phyloP scores from a whole-genome alignment of 35 echinoderm and acorn worm species.

The Hemicentrotus pulcherrimus region DNA sequence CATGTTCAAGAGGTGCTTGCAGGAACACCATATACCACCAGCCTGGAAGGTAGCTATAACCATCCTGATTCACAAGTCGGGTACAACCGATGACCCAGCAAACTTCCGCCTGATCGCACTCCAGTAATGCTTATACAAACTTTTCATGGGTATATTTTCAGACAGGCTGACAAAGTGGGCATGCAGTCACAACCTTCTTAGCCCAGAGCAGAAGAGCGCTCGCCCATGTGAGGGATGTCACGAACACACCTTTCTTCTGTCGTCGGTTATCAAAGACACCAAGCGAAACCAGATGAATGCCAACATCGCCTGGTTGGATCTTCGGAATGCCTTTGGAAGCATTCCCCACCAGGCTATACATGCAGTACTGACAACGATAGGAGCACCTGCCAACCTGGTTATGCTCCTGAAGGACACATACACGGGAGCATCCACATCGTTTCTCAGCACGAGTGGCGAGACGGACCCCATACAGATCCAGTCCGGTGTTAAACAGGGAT shows the following conservation, averaged over 20 bases:
- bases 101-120: too few species aligned
- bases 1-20: too few species aligned
- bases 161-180: slow-evolving; percentile 32
- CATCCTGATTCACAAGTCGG: too few species aligned
- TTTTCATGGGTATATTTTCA: neutral
- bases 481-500: neutral
- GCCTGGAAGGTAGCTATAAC: too few species aligned
- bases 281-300: neutral
- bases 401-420: neutral
- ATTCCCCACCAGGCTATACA: neutral
- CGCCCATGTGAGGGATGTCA: slow-evolving; percentile 28
- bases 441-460: neutral
- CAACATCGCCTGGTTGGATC: neutral
- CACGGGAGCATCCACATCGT: neutral
- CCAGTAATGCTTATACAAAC: neutral
- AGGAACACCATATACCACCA: too few species aligned
- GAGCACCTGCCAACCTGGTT: neutral
- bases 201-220: slow-evolving; percentile 38
- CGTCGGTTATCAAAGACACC: neutral
- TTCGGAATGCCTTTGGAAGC: neutral
- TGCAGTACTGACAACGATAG: neutral
- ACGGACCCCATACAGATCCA: neutral
- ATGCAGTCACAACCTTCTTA: neutral
- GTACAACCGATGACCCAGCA: too few species aligned
- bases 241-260: neutral